These are phyloP conservation scores for Morinoia aosen DNA, from an alignment of 2,888 invertebrate species.

Conservation along the genomic window DNA sequence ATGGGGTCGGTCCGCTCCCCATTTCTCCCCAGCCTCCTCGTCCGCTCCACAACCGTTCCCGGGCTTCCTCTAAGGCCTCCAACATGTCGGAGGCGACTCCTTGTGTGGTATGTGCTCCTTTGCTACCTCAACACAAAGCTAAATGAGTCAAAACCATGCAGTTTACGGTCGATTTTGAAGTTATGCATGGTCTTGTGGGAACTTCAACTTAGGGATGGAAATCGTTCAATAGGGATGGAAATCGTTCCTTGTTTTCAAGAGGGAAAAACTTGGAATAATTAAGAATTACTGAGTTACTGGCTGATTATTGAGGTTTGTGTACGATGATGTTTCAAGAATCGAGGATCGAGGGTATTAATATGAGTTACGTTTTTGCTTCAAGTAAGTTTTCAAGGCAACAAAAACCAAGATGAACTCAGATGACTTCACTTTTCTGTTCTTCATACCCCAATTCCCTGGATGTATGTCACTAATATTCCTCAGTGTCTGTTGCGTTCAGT, in stretches of 20 bases:
- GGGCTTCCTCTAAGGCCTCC: constrained; percentile 65
- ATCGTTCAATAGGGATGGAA: too few species aligned
- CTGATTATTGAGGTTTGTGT: too few species aligned
- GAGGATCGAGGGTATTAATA: too few species aligned
- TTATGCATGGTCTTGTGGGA: too few species aligned
- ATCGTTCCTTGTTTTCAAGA: too few species aligned
- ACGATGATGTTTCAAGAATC: too few species aligned
- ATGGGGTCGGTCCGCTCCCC: constrained; percentile 53
- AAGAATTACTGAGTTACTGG: too few species aligned
- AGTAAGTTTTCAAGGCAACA: too few species aligned
- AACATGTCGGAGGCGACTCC: constrained; percentile 58
- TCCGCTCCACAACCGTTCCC: constrained; percentile 56
- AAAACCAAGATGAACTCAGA: neutral
- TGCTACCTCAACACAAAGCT: neutral
- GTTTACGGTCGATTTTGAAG: too few species aligned
- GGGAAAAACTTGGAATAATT: too few species aligned
- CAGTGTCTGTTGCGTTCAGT: neutral
- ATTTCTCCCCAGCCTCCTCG: constrained; percentile 66
- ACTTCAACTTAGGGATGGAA: too few species aligned
- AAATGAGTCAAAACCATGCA: neutral
- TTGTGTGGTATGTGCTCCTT: neutral
- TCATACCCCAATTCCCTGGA: neutral
- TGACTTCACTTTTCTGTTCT: neutral
- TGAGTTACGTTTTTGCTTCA: too few species aligned
- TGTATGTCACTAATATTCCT: neutral